Conservation (phyloP, 2,888 invertebrate species). For the Lasioglossum lativentre region DNA sequence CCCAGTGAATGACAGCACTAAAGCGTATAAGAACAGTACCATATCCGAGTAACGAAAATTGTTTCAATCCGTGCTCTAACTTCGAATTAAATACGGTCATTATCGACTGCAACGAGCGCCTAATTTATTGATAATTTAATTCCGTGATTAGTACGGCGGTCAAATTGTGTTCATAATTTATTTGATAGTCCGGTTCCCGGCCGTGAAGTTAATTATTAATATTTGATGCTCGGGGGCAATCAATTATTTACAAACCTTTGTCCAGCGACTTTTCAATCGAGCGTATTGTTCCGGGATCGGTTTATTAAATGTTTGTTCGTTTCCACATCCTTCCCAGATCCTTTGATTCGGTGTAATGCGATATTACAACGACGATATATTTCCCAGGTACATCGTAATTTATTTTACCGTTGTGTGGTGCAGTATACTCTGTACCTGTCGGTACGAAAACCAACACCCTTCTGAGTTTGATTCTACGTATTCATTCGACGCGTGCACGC, state of each 20-base stretch:
- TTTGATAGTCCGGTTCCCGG: neutral
- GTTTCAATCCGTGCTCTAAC: neutral
- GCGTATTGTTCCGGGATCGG: neutral
- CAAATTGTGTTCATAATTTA: constrained; percentile 39
- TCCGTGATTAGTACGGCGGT: constrained; percentile 14
- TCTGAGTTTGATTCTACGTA: neutral
- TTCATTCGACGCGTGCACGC: neutral
- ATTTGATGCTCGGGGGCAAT: neutral
- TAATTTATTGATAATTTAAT: constrained; percentile 43
- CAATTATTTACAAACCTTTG: neutral
- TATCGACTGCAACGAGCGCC: neutral
- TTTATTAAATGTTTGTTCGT: neutral
- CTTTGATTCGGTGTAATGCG: no score
- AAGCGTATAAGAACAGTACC: neutral
- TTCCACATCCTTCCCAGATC: no score
- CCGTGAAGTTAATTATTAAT: constrained; percentile 41
- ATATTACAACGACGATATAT: neutral
- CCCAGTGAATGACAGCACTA: no score
- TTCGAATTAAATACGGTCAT: neutral
- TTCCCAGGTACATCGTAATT: neutral
- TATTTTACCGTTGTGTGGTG: neutral
- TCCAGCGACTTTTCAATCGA: neutral
- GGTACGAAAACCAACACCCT: neutral
- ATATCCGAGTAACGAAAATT: neutral
- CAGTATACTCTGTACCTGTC: neutral